phyloP scores from a whole-genome alignment of 92 coral and sea anemone species.

The Zoanthus gigantus region DNA sequence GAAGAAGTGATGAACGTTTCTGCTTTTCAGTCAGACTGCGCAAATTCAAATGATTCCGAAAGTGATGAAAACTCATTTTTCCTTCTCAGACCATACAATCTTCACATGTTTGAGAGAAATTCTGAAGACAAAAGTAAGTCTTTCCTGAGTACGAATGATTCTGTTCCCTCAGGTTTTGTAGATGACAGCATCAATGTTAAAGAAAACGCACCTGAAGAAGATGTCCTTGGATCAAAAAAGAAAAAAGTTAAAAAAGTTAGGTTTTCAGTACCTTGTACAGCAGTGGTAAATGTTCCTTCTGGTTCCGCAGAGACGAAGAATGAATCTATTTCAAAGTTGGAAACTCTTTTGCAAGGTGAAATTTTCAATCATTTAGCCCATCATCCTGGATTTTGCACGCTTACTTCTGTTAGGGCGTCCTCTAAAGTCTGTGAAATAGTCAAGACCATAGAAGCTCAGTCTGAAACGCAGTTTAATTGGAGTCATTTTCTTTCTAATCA shows the following conservation, averaged over 20 bases:
- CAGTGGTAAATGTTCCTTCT: no score
- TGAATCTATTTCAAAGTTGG: not conserved
- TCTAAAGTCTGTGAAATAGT: not conserved
- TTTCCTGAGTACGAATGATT: not conserved
- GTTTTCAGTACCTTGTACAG: not conserved
- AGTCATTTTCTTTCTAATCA: not conserved
- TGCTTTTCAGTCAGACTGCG: not conserved
- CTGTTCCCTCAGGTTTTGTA: not conserved
- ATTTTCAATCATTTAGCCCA: not conserved
- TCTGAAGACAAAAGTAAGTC: not conserved
- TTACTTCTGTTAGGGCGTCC: not conserved
- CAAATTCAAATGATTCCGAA: not conserved
- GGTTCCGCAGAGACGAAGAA: not conserved
- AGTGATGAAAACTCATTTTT: not conserved
- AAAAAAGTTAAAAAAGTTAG: not conserved
- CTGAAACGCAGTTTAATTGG: not conserved
- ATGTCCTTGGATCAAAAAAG: not conserved
- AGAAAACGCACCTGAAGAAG: not conserved
- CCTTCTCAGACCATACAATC: slow-evolving; percentile 36
- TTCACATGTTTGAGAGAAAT: not conserved
- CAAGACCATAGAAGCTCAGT: not conserved
- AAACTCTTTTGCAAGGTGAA: slow-evolving; percentile 16
- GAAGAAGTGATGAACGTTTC: not conserved
- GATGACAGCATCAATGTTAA: not conserved
- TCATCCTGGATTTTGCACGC: not conserved